These are phyloP conservation scores for Eulemur rufifrons DNA, from an alignment of 2,113 vertebrate species.

Conservation along the genomic window DNA sequence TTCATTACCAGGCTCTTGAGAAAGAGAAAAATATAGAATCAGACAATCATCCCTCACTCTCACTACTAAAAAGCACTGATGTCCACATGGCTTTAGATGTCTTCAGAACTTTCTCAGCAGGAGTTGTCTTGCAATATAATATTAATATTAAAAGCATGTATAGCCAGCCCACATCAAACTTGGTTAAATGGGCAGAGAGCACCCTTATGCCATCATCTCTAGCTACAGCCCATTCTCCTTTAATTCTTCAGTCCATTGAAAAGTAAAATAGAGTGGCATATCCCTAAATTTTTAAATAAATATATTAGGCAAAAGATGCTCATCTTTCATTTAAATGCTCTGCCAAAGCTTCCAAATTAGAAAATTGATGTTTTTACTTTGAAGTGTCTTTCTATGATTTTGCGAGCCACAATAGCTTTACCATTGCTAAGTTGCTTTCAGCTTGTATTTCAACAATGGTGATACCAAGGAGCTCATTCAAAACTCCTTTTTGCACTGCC, in stretches of 20 bases:
- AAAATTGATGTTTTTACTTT: slow-evolving; percentile 65
- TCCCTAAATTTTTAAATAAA: slow-evolving; percentile 71
- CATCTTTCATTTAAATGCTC: slow-evolving; percentile 72
- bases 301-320: slow-evolving; percentile 61
- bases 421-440: slow-evolving; percentile 76
- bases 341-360: slow-evolving; percentile 66
- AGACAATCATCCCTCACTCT: slow-evolving; percentile 55
- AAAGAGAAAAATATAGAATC: slow-evolving; percentile 54
- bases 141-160: slow-evolving; percentile 66
- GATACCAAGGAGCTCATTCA: slow-evolving; percentile 77
- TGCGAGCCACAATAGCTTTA: slow-evolving; percentile 74
- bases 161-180: slow-evolving; percentile 55
- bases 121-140: not conserved
- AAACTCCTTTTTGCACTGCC: slow-evolving; percentile 72
- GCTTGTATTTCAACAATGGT: slow-evolving; percentile 78
- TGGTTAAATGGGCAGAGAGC: slow-evolving; percentile 59
- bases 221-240: slow-evolving; percentile 64
- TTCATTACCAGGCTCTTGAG: slow-evolving; percentile 61
- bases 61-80: slow-evolving; percentile 6
- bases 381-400: slow-evolving; percentile 72
- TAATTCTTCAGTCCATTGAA: slow-evolving; percentile 64
- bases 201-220: slow-evolving; percentile 23
- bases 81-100: not conserved
- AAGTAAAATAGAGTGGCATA: slow-evolving; percentile 65
- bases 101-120: slow-evolving; percentile 41